These are phyloP conservation scores for Steinernema scapterisci DNA, from an alignment of 2,888 invertebrate genomes.

Conservation along the genomic window DNA sequence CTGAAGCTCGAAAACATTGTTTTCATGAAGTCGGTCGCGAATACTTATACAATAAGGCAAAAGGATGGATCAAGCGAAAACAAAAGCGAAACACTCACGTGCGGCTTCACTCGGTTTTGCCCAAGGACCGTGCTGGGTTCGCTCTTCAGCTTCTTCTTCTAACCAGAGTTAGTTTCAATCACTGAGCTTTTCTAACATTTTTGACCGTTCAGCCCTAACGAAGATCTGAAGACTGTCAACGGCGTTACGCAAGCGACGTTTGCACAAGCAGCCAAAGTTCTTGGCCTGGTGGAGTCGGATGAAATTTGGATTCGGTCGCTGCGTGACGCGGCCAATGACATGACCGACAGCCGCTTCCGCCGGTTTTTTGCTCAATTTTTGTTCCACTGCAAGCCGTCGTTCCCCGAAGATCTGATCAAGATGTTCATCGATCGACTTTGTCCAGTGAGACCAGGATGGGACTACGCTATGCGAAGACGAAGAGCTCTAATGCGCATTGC, in stretches of 20 bases:
- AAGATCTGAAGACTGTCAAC: not conserved
- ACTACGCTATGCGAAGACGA: not conserved
- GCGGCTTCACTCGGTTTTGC: not conserved
- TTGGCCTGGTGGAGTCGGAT: not conserved
- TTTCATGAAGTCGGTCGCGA: not conserved
- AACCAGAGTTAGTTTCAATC: not conserved
- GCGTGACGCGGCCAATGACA: not conserved
- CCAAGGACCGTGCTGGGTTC: not conserved
- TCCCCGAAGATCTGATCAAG: not conserved
- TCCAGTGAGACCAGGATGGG: not conserved
- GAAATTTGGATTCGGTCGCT: not conserved
- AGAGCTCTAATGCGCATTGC: not conserved
- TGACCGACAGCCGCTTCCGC: not conserved
- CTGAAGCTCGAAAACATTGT: not conserved
- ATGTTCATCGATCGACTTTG: not conserved
- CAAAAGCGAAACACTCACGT: not conserved
- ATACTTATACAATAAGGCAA: not conserved
- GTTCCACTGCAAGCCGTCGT: not conserved
- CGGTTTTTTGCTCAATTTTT: not conserved
- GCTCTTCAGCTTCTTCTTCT: not conserved
- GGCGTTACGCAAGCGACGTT: not conserved
- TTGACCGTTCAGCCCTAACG: too few species aligned
- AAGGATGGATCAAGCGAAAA: not conserved
- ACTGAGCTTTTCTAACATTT: too few species aligned
- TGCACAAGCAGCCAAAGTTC: not conserved